A percentile compares a stretch with the other conserved stretches of the same genome.
Evolutionary conservation across 2,888 invertebrate species (phyloP).

Genomic region (Gasteruption jaculator): DNA sequence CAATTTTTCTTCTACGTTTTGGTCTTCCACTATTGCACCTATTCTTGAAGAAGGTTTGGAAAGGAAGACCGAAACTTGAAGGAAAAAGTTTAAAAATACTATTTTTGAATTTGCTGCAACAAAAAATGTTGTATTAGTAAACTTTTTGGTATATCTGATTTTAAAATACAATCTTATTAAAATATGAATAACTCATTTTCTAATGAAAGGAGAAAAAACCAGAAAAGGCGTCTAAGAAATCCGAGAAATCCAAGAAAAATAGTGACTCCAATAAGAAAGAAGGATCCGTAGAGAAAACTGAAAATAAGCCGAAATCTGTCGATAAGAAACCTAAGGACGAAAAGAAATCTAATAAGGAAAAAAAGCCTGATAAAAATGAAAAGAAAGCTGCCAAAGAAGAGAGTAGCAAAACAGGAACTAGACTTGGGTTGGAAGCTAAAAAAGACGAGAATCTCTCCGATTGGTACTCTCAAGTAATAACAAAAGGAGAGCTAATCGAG

Average conservation of each 20-base stretch:
- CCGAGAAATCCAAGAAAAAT: not conserved
- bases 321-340: slow-evolving; percentile 30
- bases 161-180: too few species aligned
- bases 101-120: too few species aligned
- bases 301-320: slow-evolving; percentile 28
- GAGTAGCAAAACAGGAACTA: slow-evolving; percentile 80
- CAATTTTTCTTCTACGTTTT: too few species aligned
- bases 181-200: too few species aligned
- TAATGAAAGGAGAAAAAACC: too few species aligned
- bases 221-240: slow-evolving; percentile 12
- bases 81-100: too few species aligned
- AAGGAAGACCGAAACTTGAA: too few species aligned
- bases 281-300: slow-evolving; percentile 21
- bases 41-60: too few species aligned
- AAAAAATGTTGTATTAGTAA: too few species aligned
- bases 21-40: too few species aligned
- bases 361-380: slow-evolving; percentile 39
- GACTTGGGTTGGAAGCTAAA: slow-evolving; percentile 87
- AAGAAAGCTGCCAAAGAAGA: slow-evolving; percentile 44
- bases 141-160: too few species aligned
- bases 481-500: slow-evolving; percentile 95
- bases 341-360: slow-evolving; percentile 15
- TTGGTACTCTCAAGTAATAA: slow-evolving; percentile 95
- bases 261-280: too few species aligned
- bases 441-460: slow-evolving; percentile 92